Evolutionary conservation across 2,888 invertebrate genomes (phyloP), one percentile per base, ranked within the genome.

Genomic region (Lasioglossum figueresi): DNA sequence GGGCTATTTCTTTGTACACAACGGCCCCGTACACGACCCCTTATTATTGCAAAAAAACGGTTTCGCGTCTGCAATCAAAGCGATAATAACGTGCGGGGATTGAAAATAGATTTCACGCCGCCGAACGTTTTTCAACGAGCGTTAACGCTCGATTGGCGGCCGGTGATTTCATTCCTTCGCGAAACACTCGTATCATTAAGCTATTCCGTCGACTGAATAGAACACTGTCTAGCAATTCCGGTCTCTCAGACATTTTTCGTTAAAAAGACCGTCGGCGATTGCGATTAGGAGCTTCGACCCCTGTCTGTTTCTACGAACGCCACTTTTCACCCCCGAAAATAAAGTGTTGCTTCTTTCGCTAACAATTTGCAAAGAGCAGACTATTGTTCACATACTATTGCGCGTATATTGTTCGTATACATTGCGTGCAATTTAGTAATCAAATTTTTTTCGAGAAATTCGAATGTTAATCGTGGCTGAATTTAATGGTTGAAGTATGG

Each of bases 1-100:
- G 27, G 10, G 12, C 52, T 68, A 68, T 76, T 85, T 76, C 80
- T 84, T 82, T 82, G 72, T 79, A 79, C 76, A 73, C 76, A 80
- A 73, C 63, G 27, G 37, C 27, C 59, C 34, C n/a, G 66, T 78
- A 52, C 45, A 45, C 59, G 27, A 59, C 70, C 45, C 59, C 68
- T 78, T 81, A 59, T 76, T 63, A 68, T 71, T 71, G 34, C 59
- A 31, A 27, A 66, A 82, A 56, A 71, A 73, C 86, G 40, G 79
- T 52, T 83, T 83, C 66, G 48, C 59, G 63, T 56, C 43, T 34
- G 82, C 66, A 82, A 82, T 82, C 73, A 79, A 37, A 56, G 70
- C 52, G 31, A 40, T 16, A n/a, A 40, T 56, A 76, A 75, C 31
- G 52, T 31, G 52, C 56, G 19, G 45, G 34, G 52, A 76, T 78